A percentile compares a stretch with the other conserved stretches of the same genome.
These are phyloP conservation scores for Lasioglossum calceatum DNA, from an alignment of 2,888 invertebrate genomes.

Conservation along the genomic window DNA sequence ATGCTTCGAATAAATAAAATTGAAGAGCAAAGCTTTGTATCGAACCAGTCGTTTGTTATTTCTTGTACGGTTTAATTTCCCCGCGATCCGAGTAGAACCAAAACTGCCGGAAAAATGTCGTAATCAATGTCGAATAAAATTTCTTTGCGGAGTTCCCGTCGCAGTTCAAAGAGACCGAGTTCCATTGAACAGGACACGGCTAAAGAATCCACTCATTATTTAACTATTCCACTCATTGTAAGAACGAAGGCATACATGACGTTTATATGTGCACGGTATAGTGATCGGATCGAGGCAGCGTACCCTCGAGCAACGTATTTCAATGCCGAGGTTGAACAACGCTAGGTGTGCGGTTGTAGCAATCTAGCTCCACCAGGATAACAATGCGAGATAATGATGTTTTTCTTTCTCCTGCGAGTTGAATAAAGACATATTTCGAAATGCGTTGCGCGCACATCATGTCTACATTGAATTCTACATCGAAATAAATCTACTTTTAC, in stretches of 20 bases:
- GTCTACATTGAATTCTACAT: no score
- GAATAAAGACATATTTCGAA: neutral
- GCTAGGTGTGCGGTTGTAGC: neutral
- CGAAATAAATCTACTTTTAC: neutral
- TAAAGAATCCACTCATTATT: neutral
- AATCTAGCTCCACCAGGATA: neutral
- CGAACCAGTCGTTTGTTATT: neutral
- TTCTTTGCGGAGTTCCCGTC: neutral
- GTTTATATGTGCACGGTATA: neutral
- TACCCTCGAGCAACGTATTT: slow-evolving; percentile 4
- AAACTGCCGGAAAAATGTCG: neutral
- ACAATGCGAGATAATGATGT: neutral
- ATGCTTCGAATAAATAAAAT: neutral
- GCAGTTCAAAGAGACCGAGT: neutral
- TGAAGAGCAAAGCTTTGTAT: neutral
- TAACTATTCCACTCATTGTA: neutral
- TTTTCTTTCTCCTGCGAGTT: neutral
- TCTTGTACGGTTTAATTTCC: neutral
- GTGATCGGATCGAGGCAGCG: neutral
- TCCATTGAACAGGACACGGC: neutral
- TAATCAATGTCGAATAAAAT: neutral
- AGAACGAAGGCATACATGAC: neutral
- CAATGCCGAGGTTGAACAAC: slow-evolving; percentile 1
- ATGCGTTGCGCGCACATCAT: neutral
- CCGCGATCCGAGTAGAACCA: neutral